Conservation (phyloP, 2,113 vertebrate genomes). For the Plestiodon gilberti region DNA sequence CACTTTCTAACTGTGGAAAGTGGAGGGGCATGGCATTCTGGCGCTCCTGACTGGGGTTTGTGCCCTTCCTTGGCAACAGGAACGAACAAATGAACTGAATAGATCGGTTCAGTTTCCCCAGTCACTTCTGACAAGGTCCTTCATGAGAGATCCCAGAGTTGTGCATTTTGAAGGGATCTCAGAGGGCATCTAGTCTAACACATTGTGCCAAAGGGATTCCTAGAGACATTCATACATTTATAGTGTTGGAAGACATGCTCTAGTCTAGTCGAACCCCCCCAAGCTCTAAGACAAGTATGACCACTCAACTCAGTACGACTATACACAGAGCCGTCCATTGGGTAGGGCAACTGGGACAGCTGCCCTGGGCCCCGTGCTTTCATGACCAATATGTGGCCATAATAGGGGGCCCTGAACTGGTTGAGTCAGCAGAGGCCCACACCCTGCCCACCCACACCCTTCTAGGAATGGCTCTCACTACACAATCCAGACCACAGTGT, state of each 20-base stretch:
- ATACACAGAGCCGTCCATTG: too few species aligned
- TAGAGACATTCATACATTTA: neutral
- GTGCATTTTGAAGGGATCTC: neutral
- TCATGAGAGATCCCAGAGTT: neutral
- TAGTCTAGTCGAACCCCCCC: neutral
- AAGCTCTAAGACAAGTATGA: neutral
- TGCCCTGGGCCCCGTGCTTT: too few species aligned
- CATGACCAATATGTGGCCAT: too few species aligned
- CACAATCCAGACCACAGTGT: neutral
- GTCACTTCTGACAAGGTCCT: neutral
- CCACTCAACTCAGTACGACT: neutral
- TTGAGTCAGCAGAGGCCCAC: too few species aligned
- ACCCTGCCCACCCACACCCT: too few species aligned
- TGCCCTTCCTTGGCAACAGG: neutral
- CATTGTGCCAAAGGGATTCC: neutral
- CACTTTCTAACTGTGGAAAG: conserved; percentile 58
- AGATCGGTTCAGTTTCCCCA: neutral
- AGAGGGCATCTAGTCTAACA: neutral
- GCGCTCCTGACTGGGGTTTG: too few species aligned
- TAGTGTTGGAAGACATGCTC: neutral
- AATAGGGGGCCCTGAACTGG: too few species aligned
- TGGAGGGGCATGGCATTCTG: conserved; percentile 55
- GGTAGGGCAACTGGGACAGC: too few species aligned
- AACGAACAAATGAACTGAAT: neutral
- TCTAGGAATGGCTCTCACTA: too few species aligned